A percentile compares a stretch with the other conserved stretches of the same genome.
phyloP scores from a whole-genome alignment of 2,888 invertebrate genomes.

The Entomobrya multifasciata region DNA sequence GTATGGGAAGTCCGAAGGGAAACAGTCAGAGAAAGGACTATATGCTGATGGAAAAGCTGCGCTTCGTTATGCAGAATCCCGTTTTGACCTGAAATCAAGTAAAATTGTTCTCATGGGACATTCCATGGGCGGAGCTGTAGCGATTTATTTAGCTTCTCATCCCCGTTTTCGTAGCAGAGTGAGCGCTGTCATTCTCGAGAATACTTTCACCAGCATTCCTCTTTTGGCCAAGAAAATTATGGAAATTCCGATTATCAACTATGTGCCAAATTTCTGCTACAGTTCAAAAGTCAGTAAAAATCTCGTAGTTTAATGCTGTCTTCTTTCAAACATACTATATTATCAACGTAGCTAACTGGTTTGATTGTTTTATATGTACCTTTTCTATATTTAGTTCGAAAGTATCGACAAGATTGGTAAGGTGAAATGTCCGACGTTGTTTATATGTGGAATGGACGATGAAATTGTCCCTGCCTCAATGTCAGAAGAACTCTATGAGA shows the following conservation, averaged over 20 bases:
- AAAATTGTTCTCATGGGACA: constrained; percentile 94
- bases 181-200: constrained; percentile 94
- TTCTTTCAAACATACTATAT: no score
- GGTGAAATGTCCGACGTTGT: constrained; percentile 89
- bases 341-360: no score
- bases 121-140: constrained; percentile 94
- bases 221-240: constrained; percentile 93
- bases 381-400: constrained; percentile 46
- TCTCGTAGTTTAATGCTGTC: no score
- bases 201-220: constrained; percentile 96
- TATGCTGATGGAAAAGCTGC: constrained; percentile 93
- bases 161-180: constrained; percentile 89
- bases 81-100: constrained; percentile 90
- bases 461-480: constrained; percentile 93
- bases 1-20: constrained; percentile 94
- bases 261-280: constrained; percentile 90
- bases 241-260: constrained; percentile 86
- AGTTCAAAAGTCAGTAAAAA: constrained; percentile 86
- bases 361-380: no score
- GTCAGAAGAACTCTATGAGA: constrained; percentile 90
- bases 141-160: constrained; percentile 91
- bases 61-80: constrained; percentile 89
- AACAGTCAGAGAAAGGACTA: constrained; percentile 92
- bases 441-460: constrained; percentile 93
- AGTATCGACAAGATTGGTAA: constrained; percentile 86